phyloP scores from a whole-genome alignment of 2,888 invertebrate species.

The Cantharis flavilabris region DNA sequence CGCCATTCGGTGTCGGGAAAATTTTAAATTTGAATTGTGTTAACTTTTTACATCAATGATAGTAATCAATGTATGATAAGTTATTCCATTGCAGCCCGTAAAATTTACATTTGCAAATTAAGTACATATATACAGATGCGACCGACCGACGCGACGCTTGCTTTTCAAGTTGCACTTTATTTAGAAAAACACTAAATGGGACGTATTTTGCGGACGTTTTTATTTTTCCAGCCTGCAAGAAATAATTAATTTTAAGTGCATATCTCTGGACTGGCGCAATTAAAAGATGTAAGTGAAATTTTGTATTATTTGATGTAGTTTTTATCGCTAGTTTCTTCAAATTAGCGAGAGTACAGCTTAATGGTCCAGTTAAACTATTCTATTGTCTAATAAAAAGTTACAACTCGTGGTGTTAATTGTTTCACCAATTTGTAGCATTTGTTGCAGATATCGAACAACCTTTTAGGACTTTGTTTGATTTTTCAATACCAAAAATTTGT shows the following conservation, averaged over 20 bases:
- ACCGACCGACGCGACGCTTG: not conserved
- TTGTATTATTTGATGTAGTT: conserved; percentile 16
- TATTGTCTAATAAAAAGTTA: conserved; percentile 20
- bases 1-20: not conserved
- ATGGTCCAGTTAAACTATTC: conserved; percentile 22
- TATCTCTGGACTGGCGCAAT: not conserved
- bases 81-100: not conserved
- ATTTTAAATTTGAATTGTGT: not conserved
- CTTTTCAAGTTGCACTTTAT: not conserved
- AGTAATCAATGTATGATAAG: not conserved
- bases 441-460: not conserved
- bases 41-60: not conserved
- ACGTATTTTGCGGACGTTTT: conserved; percentile 4
- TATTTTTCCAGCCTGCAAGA: conserved; percentile 64
- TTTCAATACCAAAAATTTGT: not conserved
- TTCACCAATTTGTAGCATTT: conserved; percentile 7
- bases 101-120: not conserved
- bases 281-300: conserved; percentile 22
- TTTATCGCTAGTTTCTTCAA: conserved; percentile 23
- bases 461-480: not conserved
- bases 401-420: conserved; percentile 14
- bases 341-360: conserved; percentile 25
- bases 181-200: not conserved
- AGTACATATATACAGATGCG: not conserved
- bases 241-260: conserved; percentile 13